phyloP scores from a whole-genome alignment of 2,888 invertebrate species.

The Leptogaster cylindrica region DNA sequence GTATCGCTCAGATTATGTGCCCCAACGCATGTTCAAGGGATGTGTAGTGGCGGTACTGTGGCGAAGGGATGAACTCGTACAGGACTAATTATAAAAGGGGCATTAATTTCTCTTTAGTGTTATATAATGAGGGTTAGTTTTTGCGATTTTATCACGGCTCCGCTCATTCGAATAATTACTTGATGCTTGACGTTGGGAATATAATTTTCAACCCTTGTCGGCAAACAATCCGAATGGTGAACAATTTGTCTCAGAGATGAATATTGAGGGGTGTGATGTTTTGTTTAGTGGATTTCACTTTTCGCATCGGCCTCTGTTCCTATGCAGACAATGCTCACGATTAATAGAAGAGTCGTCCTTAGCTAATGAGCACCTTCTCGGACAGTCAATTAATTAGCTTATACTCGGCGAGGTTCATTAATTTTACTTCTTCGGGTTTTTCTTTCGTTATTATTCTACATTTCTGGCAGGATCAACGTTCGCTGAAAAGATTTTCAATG shows the following conservation, averaged over 20 bases:
- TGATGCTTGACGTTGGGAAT: constrained; percentile 4
- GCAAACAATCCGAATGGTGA: background rate
- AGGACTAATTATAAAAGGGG: constrained; percentile 35
- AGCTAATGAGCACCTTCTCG: background rate
- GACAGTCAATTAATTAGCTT: constrained; percentile 3
- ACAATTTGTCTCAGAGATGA: background rate
- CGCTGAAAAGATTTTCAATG: too few relatives aligned
- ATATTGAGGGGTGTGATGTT: background rate
- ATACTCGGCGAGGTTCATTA: background rate
- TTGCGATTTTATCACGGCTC: constrained; percentile 29
- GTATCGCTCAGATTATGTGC: constrained; percentile 29
- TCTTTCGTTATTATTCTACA: too few relatives aligned
- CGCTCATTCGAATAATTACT: constrained; percentile 18
- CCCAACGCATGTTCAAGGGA: constrained; percentile 32
- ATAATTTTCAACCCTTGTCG: constrained; percentile 12
- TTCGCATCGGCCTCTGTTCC: background rate
- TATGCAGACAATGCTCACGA: background rate
- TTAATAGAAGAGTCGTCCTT: background rate
- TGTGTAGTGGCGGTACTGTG: background rate
- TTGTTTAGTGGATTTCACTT: background rate
- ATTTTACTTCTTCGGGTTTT: background rate
- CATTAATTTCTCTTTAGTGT: constrained; percentile 34
- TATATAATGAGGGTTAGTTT: constrained; percentile 35
- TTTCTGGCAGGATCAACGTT: too few relatives aligned
- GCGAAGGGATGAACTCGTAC: constrained; percentile 8